Conservation (phyloP, 2,113 vertebrate genomes). For the Thamnophis sirtalis region DNA sequence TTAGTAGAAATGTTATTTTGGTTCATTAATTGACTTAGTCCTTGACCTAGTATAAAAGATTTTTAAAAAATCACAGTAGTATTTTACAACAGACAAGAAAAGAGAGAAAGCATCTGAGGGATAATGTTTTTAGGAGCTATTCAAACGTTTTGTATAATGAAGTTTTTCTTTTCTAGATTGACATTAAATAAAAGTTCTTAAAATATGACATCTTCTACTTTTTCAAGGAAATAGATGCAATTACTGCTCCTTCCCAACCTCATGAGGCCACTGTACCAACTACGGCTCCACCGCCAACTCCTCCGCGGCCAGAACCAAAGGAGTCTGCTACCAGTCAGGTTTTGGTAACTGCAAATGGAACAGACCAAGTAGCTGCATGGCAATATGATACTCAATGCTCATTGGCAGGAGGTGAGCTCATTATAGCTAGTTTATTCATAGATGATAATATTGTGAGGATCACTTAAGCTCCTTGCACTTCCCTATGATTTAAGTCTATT, state of each 20-base stretch:
- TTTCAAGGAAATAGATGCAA: slow-evolving; percentile 92
- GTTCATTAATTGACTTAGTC: not conserved
- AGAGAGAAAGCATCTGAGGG: accelerated
- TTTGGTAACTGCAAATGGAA: slow-evolving; percentile 54
- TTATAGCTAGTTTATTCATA: not conserved
- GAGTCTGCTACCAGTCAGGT: slow-evolving; percentile 53
- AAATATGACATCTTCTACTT: not conserved
- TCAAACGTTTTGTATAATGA: accelerated
- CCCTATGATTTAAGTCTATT: not conserved
- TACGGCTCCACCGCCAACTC: slow-evolving; percentile 63
- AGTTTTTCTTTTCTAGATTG: accelerated
- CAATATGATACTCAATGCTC: slow-evolving; percentile 95
- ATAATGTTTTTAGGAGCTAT: not conserved
- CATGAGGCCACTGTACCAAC: slow-evolving; percentile 60
- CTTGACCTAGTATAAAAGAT: not conserved
- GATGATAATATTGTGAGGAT: not conserved
- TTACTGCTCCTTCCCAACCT: slow-evolving; percentile 83
- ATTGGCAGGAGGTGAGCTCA: slow-evolving; percentile 81
- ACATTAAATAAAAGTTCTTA: not conserved
- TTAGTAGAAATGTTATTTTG: slow-evolving; percentile 64
- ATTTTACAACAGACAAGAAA: not conserved
- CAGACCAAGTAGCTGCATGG: slow-evolving; percentile 68
- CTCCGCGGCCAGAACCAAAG: slow-evolving; percentile 81
- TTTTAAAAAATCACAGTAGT: not conserved
- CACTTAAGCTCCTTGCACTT: not conserved